phyloP scores from a whole-genome alignment of 2,113 vertebrate genomes.

The Clinocottus analis region DNA sequence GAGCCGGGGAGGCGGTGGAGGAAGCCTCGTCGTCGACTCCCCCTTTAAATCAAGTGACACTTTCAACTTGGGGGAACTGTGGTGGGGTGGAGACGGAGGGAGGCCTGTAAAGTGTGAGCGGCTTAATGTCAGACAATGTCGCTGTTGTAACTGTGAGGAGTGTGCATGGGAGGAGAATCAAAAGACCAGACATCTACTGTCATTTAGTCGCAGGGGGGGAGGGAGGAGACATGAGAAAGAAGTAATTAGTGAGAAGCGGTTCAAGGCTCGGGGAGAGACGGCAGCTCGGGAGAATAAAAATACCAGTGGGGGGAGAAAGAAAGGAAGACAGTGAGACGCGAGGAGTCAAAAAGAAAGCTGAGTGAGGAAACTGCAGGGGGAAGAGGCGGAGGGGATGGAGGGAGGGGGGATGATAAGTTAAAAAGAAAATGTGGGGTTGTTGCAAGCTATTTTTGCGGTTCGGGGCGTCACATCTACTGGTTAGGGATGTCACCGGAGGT shows the following conservation, averaged over 20 bases:
- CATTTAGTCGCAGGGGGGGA: slow-evolving; percentile 47
- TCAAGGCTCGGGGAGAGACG: slow-evolving; percentile 37
- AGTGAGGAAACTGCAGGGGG: slow-evolving; percentile 25
- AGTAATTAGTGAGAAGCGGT: slow-evolving; percentile 64
- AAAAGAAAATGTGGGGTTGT: background rate
- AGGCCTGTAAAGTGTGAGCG: slow-evolving; percentile 26
- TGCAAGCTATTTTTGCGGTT: no score
- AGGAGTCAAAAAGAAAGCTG: slow-evolving; percentile 13
- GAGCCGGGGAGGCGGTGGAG: slow-evolving; percentile 18
- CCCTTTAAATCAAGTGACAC: slow-evolving; percentile 64
- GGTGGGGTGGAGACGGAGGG: no score
- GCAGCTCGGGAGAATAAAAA: slow-evolving; percentile 12
- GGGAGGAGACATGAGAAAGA: slow-evolving; percentile 39
- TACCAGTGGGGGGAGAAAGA: slow-evolving; percentile 31
- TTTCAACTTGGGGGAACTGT: slow-evolving; percentile 41
- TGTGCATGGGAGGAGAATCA: slow-evolving; percentile 46
- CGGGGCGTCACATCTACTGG: no score
- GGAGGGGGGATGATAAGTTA: slow-evolving; percentile 11
- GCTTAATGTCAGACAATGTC: slow-evolving; percentile 72
- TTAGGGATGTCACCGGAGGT: background rate
- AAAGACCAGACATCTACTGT: slow-evolving; percentile 54
- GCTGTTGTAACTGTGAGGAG: slow-evolving; percentile 36
- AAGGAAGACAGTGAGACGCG: slow-evolving; percentile 2
- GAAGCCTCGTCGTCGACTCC: slow-evolving; percentile 42
- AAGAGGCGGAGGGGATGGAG: no score